Percentiles rank a stretch among this genome's conserved stretches.
These are phyloP conservation scores for Hemitrygon akajei DNA, from an alignment of 2,797 vertebrate species.

Conservation along the genomic window DNA sequence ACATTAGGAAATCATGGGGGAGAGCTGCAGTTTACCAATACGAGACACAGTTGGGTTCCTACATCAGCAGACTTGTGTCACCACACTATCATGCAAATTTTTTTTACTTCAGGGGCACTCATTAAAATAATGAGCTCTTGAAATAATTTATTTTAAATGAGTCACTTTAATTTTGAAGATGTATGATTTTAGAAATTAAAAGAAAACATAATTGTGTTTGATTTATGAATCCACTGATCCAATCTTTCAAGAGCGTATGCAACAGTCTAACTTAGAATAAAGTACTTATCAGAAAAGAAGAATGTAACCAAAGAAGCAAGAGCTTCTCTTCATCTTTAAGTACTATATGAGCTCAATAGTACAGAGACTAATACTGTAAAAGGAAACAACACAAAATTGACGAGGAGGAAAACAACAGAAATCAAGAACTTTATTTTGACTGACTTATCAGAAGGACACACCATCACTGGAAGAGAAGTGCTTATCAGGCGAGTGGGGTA, in stretches of 20 bases:
- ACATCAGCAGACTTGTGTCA: neutral
- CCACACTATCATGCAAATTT: slow-evolving; percentile 18
- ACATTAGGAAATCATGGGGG: neutral
- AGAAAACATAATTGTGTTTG: slow-evolving; percentile 25
- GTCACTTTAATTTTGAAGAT: slow-evolving; percentile 37
- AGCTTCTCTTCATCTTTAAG: neutral
- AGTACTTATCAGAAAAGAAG: neutral
- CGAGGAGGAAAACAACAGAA: too few species aligned
- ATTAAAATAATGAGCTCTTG: slow-evolving; percentile 36
- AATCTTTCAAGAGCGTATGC: neutral
- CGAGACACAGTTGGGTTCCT: slow-evolving; percentile 33
- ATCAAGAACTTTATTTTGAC: slow-evolving; percentile 4
- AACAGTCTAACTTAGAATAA: neutral
- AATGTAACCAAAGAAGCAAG: neutral
- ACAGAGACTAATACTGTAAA: neutral
- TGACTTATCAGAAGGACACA: neutral
- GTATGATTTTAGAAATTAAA: slow-evolving; percentile 23
- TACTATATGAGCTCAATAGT: neutral
- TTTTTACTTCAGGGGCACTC: slow-evolving; percentile 25
- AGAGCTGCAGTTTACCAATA: slow-evolving; percentile 9
- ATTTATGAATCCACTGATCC: slow-evolving; percentile 17
- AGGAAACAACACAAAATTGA: neutral
- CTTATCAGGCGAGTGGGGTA: too few species aligned
- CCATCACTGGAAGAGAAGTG: neutral
- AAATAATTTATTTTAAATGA: slow-evolving; percentile 37